phyloP scores from a whole-genome alignment of 1,140 invertebrate species.

The Ectropis grisescens region DNA sequence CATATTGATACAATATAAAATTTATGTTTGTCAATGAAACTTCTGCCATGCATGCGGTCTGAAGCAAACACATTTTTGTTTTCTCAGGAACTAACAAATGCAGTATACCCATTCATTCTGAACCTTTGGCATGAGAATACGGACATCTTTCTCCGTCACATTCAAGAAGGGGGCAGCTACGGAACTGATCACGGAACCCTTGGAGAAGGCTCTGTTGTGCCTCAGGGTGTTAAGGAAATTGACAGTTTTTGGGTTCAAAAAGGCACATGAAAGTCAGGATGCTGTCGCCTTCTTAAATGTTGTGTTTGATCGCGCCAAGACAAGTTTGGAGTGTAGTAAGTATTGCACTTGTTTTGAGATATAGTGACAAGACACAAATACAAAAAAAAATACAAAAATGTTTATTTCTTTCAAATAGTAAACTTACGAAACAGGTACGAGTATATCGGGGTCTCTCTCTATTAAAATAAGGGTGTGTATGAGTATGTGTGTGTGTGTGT shows the following conservation, averaged over 20 bases:
- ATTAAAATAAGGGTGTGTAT: no score
- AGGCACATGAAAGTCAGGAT: constrained; percentile 79
- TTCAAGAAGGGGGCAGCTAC: constrained; percentile 71
- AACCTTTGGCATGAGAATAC: constrained; percentile 82
- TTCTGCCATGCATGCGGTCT: no score
- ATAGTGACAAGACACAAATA: no score
- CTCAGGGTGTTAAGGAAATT: constrained; percentile 88
- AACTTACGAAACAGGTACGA: no score
- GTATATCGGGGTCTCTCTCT: no score
- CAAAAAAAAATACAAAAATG: no score
- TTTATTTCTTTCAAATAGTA: no score
- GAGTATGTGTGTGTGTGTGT: no score
- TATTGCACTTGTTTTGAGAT: no score
- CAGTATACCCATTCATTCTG: constrained; percentile 80
- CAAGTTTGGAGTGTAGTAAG: constrained; percentile 85
- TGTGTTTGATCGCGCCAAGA: constrained; percentile 82
- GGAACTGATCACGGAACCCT: constrained; percentile 71
- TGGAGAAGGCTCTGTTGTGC: constrained; percentile 84
- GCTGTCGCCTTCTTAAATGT: constrained; percentile 83
- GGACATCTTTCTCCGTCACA: constrained; percentile 74
- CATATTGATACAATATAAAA: no score
- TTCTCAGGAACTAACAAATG: constrained; percentile 80
- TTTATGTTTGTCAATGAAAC: no score
- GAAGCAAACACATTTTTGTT: no score
- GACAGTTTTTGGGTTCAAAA: constrained; percentile 84